A percentile compares a stretch with the other conserved stretches of the same genome.
Evolutionary conservation across 1,140 invertebrate genomes (phyloP).

Genomic region (Cydia fagiglandana): DNA sequence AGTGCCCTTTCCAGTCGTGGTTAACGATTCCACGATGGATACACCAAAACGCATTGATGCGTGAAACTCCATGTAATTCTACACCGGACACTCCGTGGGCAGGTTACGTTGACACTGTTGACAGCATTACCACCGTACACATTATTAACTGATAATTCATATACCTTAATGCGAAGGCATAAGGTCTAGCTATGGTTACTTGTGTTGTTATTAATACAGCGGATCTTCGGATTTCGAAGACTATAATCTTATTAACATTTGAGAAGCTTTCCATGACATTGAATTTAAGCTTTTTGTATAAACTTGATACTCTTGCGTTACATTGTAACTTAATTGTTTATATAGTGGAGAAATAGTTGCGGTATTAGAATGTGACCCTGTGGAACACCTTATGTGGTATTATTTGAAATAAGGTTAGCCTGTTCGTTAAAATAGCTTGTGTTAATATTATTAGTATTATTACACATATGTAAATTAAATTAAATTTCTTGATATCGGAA

Average conservation of each 20-base stretch:
- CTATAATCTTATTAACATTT: constrained; percentile 11
- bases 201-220: background rate
- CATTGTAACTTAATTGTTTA: background rate
- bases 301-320: background rate
- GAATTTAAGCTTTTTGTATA: background rate
- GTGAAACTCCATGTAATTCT: background rate
- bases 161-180: too few species aligned
- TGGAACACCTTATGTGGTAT: background rate
- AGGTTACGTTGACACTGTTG: background rate
- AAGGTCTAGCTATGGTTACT: too few species aligned
- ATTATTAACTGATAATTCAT: too few species aligned
- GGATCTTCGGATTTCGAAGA: constrained; percentile 9
- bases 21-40: background rate
- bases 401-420: too few species aligned
- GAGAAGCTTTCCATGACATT: background rate
- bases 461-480: too few species aligned
- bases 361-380: background rate
- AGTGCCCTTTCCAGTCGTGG: constrained; percentile 9
- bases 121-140: background rate
- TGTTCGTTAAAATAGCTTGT: too few species aligned
- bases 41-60: background rate
- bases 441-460: background rate
- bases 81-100: background rate
- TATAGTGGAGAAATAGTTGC: background rate
- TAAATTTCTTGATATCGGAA: background rate